phyloP scores from a whole-genome alignment of 2,888 invertebrate genomes.

The Biston betularia region DNA sequence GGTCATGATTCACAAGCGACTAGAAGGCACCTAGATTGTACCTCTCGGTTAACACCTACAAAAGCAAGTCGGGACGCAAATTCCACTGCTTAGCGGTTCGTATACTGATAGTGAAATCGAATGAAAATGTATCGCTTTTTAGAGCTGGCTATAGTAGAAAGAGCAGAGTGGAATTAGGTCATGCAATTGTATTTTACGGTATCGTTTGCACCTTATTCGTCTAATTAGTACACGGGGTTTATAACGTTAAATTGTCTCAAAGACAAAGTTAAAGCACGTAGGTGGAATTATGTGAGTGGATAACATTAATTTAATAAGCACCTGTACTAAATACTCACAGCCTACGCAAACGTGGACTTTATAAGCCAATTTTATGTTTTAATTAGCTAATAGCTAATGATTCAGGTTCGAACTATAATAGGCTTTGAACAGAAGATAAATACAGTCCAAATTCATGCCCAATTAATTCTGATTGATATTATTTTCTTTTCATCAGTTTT shows the following conservation, averaged over 20 bases:
- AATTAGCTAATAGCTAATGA: constrained; percentile 23
- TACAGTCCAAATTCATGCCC: background rate
- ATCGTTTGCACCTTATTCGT: too few relatives aligned
- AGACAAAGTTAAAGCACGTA: constrained; percentile 5
- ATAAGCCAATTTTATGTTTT: constrained; percentile 18
- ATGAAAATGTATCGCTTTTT: too few relatives aligned
- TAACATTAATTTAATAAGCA: constrained; percentile 10
- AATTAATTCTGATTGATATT: background rate
- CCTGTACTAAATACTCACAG: constrained; percentile 8
- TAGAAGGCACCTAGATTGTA: too few relatives aligned
- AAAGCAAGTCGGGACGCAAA: too few relatives aligned
- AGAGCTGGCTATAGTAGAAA: too few relatives aligned
- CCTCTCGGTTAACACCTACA: too few relatives aligned
- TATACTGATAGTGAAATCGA: too few relatives aligned
- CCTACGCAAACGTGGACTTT: constrained; percentile 16
- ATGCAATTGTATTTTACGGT: too few relatives aligned
- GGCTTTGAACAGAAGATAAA: background rate
- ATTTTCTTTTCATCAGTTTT: background rate
- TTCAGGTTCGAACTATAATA: constrained; percentile 10
- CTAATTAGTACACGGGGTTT: too few relatives aligned
- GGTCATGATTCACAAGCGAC: too few relatives aligned
- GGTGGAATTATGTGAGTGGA: constrained; percentile 11
- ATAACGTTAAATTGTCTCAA: constrained; percentile 3
- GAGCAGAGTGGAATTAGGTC: too few relatives aligned
- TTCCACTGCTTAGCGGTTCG: too few relatives aligned